Evolutionary conservation across 2,797 vertebrate genomes (phyloP), one percentile per base, ranked within the genome.

Genomic region (Oophaga sylvatica): DNA sequence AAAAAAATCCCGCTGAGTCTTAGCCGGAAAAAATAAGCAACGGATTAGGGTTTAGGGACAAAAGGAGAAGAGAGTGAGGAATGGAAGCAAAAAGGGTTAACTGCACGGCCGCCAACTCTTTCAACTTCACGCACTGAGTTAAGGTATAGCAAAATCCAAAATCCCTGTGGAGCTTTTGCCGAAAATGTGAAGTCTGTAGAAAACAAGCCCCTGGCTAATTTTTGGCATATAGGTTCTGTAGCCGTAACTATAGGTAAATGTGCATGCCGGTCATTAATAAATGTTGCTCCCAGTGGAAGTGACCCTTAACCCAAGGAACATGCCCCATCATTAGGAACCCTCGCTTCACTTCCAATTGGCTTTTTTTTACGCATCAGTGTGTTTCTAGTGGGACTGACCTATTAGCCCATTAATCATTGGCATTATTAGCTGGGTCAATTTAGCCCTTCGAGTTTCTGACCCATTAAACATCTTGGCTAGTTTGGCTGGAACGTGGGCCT

Each of bases 1-100:
- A 84, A 53, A 84, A 95, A 94, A 95, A 93, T 95, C 96, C 96
- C 89, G 90, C 94, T 93, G 96, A 95, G 96, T 96, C 95, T 93
- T 94, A 95, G 90, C 91, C 90, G 90, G 92, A 91, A 91, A 92
- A 91, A 86, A 89, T 86, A 79, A 86, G 89, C 84, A 84, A 81
- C 45, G 81, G 90, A 81, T 87, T 90, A 85, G 67, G 77, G 83
- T 56, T 31, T 20, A 60, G 57, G 87, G 31, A 87, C 73, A 87
- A 83, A 85, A 78, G 62, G 65, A 70, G 35, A 41, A 41, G 75
- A 75, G 80, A 81, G 45, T 56, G 35, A 67, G 53, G 20, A 29
- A 73, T 29, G 5, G 22, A 35, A 60, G 53, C 65, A 22, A 75
- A 62, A 89, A 70, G 87, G 73, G 87, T 89, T 89, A 86, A 89